Conservation (phyloP, 1,140 invertebrate species). For the Rhyacophila brunnea region DNA sequence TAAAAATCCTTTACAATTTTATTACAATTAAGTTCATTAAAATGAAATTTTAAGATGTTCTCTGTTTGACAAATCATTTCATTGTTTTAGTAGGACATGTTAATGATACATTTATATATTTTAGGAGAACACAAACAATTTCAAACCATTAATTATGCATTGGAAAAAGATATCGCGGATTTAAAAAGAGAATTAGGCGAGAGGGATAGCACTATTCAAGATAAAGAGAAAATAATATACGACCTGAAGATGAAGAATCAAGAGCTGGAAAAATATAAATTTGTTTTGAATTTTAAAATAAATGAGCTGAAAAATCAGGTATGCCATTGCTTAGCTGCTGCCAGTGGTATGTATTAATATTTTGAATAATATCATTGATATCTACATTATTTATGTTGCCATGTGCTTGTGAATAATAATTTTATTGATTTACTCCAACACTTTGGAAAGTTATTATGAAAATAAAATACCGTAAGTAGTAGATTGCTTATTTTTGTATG, state of each 20-base stretch:
- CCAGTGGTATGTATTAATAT: no score
- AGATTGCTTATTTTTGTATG: conserved; percentile 3
- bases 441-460: no score
- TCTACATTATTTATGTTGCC: no score
- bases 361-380: no score
- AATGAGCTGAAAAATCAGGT: conserved; percentile 75
- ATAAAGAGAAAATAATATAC: conserved; percentile 82
- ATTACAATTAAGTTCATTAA: no score
- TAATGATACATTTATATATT: conserved; percentile 12
- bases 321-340: conserved; percentile 3
- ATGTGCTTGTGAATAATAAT: no score
- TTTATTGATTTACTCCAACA: no score
- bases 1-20: no score
- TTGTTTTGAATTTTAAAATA: conserved; percentile 86
- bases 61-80: no score
- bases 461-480: no score
- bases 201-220: conserved; percentile 75
- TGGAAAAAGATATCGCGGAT: conserved; percentile 75
- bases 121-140: conserved; percentile 66
- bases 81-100: neutral
- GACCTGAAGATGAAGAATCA: conserved; percentile 83
- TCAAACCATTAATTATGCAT: conserved; percentile 64
- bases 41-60: no score
- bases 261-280: conserved; percentile 88
- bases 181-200: conserved; percentile 75